These are phyloP conservation scores for Nymphalis io DNA, from an alignment of 1,140 invertebrate genomes.

Conservation along the genomic window DNA sequence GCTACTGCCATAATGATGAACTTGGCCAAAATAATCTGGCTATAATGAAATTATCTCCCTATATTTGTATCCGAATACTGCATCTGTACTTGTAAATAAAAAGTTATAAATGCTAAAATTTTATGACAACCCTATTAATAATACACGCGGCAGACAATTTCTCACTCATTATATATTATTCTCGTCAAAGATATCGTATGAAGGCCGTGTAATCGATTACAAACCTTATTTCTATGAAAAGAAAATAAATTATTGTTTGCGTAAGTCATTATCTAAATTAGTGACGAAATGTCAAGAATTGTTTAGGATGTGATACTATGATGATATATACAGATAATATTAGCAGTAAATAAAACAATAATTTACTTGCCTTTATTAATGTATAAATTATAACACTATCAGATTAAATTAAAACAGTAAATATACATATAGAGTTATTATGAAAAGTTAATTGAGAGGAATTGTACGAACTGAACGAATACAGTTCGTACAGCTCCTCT, in stretches of 20 bases:
- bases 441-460: too few relatives aligned
- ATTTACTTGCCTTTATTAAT: neutral
- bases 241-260: neutral
- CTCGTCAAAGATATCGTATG: conserved; percentile 13
- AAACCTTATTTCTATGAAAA: neutral
- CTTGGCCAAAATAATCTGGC: too few relatives aligned
- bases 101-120: neutral
- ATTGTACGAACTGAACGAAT: too few relatives aligned
- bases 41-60: too few relatives aligned
- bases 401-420: too few relatives aligned
- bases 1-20: too few relatives aligned
- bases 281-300: neutral
- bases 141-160: conserved; percentile 11
- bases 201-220: neutral
- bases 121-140: conserved; percentile 12
- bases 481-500: too few relatives aligned
- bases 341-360: conserved; percentile 1
- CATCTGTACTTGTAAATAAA: neutral
- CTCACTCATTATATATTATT: conserved; percentile 11
- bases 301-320: conserved; percentile 3
- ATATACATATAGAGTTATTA: too few relatives aligned
- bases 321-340: neutral
- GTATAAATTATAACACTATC: neutral
- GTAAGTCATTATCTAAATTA: neutral
- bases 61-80: too few relatives aligned